Evolutionary conservation across 2,797 vertebrate genomes (phyloP).

Genomic region (Harpagifer antarcticus): DNA sequence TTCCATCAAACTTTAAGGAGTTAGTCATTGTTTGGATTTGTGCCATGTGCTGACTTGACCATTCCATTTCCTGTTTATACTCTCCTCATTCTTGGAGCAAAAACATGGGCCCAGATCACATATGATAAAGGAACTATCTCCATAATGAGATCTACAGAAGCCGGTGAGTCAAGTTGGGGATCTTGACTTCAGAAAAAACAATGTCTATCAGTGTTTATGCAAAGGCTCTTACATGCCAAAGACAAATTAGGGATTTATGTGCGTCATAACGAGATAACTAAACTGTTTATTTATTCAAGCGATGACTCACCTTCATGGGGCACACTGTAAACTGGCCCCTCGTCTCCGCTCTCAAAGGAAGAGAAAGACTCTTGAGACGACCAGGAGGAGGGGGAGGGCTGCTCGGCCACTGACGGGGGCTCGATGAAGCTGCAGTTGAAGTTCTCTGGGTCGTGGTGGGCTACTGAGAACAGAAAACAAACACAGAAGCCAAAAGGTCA

Average conservation of each 20-base stretch:
- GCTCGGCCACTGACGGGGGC: slow-evolving; percentile 92
- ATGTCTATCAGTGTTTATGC: slow-evolving; percentile 7
- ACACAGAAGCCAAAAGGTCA: slow-evolving; percentile 75
- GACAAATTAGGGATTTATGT: slow-evolving; percentile 39
- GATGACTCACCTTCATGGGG: slow-evolving; percentile 95
- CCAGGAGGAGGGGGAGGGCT: slow-evolving; percentile 94
- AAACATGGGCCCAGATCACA: slow-evolving; percentile 63
- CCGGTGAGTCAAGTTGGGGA: slow-evolving; percentile 44
- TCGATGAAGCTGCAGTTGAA: slow-evolving; percentile 99
- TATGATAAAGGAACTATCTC: slow-evolving; percentile 63
- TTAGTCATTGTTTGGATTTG: slow-evolving; percentile 77
- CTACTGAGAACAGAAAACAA: slow-evolving; percentile 88
- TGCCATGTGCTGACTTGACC: slow-evolving; percentile 74
- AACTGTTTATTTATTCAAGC: slow-evolving; percentile 59
- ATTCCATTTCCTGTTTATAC: slow-evolving; percentile 84
- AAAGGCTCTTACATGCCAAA: slow-evolving; percentile 8
- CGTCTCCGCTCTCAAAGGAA: slow-evolving; percentile 96
- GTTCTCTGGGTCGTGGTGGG: slow-evolving; percentile 96
- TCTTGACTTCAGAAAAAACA: slow-evolving; percentile 5
- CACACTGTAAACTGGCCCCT: slow-evolving; percentile 95
- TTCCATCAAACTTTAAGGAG: slow-evolving; percentile 62
- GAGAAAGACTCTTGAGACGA: slow-evolving; percentile 97
- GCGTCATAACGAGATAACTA: slow-evolving; percentile 59
- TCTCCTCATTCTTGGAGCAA: slow-evolving; percentile 48
- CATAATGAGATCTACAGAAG: slow-evolving; percentile 67